These are phyloP conservation scores for Ellobius talpinus DNA, from an alignment of 2,113 vertebrate genomes.

Conservation along the genomic window DNA sequence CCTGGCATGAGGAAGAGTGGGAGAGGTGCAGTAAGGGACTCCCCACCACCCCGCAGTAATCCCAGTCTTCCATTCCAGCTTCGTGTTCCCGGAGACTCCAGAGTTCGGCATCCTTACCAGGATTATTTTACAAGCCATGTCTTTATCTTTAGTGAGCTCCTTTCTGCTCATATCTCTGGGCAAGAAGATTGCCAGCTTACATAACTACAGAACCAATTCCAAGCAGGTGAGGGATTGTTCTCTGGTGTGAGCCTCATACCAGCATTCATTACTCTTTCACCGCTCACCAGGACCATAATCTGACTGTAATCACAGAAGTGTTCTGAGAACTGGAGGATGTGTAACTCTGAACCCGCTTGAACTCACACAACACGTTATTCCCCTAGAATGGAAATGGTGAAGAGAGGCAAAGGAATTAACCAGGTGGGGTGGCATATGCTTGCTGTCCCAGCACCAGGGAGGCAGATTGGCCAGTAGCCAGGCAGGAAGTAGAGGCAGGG, in stretches of 20 bases:
- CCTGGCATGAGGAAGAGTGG: too few relatives aligned
- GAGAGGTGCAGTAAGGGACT: background rate
- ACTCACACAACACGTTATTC: background rate
- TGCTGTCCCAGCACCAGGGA: background rate
- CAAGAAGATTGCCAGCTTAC: constrained; percentile 78
- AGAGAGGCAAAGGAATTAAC: background rate
- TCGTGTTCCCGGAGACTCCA: constrained; percentile 75
- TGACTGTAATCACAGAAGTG: background rate
- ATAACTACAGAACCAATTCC: constrained; percentile 81
- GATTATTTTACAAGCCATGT: constrained; percentile 78
- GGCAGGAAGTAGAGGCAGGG: too few relatives aligned
- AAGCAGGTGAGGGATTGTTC: constrained; percentile 83
- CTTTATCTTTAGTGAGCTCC: constrained; percentile 83
- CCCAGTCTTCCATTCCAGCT: constrained; percentile 80
- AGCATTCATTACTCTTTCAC: background rate
- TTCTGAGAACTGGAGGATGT: background rate
- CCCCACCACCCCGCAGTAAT: constrained; percentile 8
- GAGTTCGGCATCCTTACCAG: constrained; percentile 60
- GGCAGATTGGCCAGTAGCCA: background rate
- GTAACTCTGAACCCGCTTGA: background rate
- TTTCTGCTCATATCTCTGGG: constrained; percentile 84
- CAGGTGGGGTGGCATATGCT: background rate
- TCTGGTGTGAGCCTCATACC: background rate
- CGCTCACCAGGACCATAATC: background rate
- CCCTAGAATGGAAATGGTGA: background rate